Base-by-base conservation (phyloP, 2,797 vertebrate genomes). In the Acanthornis magna region DNA sequence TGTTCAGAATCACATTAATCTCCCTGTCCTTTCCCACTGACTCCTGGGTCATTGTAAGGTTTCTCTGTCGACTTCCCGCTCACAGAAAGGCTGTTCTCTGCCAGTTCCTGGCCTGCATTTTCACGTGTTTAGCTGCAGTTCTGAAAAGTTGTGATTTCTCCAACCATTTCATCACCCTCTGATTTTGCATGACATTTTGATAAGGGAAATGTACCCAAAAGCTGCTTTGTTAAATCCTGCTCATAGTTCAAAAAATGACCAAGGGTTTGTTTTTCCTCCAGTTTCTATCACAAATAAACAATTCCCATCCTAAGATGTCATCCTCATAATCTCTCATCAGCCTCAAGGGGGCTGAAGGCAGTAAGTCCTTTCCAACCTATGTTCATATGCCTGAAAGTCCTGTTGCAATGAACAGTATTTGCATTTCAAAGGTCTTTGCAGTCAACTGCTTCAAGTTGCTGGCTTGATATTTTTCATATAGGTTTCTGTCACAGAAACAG, bases 141-240 rank as follows among this genome's bases (percentile, higher is more conserved):
- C 63, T 92, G 42, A 89, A 85, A 91, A 71, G 19, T 5, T 95
- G 29, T 57, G 71, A 89, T 74, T 79, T 82, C 84, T 92, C 90
- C 91, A 95, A 85, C 40, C 32, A 71, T 92, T 95, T 95, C 63
- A 79, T 91, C 90, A 93, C 27, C 9, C 55, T 87, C 61, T 71
- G 60, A 91, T 95, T 94, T 93, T 91, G 90, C 84, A 93, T 95
- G 80, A 71, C 71, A 67, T 71, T 93, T 75, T 89, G 93, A 94
- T 96, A 94, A 95, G 55, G 21, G n/a, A 90, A 91, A 88, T 36
- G 18, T 50, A 40, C 87, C 47, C 32, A 0, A 93, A 91, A 91
- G 30, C 13, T 40, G n/a, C 29, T 91, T 58, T 91, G 60, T 84
- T 74, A 76, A 95, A 92, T 85, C 26, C 15, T 66, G 17, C 5